phyloP scores from a whole-genome alignment of 2,888 invertebrate genomes.

The Eristalis intricaria region DNA sequence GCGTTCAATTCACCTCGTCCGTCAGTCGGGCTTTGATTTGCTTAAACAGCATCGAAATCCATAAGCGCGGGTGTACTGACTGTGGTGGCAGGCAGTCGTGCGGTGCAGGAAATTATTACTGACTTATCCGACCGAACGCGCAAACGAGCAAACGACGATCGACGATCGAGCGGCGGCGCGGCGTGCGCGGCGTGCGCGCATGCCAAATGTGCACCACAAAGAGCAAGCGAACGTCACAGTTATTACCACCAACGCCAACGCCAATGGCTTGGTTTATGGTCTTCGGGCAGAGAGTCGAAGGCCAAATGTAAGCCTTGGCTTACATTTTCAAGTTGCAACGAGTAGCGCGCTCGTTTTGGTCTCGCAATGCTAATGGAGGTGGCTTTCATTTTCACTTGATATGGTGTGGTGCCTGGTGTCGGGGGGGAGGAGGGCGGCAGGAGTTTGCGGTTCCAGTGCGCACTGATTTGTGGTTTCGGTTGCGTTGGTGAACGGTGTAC shows the following conservation, averaged over 20 bases:
- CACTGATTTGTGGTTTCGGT: not conserved
- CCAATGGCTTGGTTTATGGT: conserved; percentile 61
- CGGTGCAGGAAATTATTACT: conserved; percentile 21
- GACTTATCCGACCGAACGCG: not conserved
- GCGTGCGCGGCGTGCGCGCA: not conserved
- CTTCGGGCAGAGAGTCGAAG: conserved; percentile 64
- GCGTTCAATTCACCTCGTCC: not conserved
- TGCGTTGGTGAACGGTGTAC: not conserved
- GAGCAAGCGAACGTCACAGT: conserved; percentile 47
- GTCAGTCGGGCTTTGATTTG: not conserved
- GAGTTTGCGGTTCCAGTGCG: not conserved
- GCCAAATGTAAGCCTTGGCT: conserved; percentile 68
- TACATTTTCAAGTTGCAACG: conserved; percentile 64
- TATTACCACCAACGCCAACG: conserved; percentile 59
- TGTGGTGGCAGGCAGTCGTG: conserved; percentile 42
- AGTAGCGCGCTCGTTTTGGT: conserved; percentile 15
- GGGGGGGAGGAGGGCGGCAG: not conserved
- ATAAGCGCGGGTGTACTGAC: conserved; percentile 37
- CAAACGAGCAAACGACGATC: not conserved
- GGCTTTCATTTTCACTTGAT: conserved; percentile 52
- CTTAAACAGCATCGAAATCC: conserved; percentile 2
- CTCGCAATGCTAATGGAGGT: conserved; percentile 52
- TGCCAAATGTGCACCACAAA: not conserved
- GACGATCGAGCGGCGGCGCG: not conserved
- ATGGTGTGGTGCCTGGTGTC: not conserved